Base-by-base conservation (phyloP, 2,888 invertebrate genomes). In the Lasioglossum lativentre region DNA sequence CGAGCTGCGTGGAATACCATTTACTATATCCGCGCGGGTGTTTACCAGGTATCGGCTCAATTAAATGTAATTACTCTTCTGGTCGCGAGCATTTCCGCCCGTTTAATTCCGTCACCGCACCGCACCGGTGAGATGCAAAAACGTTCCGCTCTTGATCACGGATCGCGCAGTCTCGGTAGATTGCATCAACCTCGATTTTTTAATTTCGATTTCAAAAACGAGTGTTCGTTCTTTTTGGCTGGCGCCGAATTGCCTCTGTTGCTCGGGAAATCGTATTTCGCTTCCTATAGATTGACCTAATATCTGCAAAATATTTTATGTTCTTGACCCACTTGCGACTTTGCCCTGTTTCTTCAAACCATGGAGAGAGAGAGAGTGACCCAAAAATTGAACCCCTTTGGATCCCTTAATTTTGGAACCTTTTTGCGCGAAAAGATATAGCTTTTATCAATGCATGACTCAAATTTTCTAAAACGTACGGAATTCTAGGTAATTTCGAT, bases 321-420 rank as follows among this genome's bases (percentile, higher is more conserved):
- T 47, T 73, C 76, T 59, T 83, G 76, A 59, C 73, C 81, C 73
- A 74, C 52, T 63, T 75, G 34, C 10, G 10, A 14, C 42, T 56
- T 3, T 12, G n/a, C 6, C 10, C n/a, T 27, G 56, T 27, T 27
- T 12, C 4, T 59, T 27, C 0, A 59, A 27, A 59, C 12, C 56
- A 12, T 56, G 56, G 12, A 12, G 8, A 47, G 47, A 47, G 12
- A 12, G 8, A 47, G 47, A 47, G 4, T 47, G 0, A 47, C 1
- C 47, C 16, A 16, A 16, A 19, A 47, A 5, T 47, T 47, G 19
- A 5, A 16, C 16, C 47, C 5, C 3, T 47, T 19, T 5, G 47
- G 19, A 4, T 19, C 47, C 47, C 47, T 4, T 19, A 19, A 47
- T 19, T 47, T 19, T 47, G 1, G 4, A 47, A 47, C 1, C 19